phyloP scores from a whole-genome alignment of 2,797 vertebrate species.

The Pangasius djambal region DNA sequence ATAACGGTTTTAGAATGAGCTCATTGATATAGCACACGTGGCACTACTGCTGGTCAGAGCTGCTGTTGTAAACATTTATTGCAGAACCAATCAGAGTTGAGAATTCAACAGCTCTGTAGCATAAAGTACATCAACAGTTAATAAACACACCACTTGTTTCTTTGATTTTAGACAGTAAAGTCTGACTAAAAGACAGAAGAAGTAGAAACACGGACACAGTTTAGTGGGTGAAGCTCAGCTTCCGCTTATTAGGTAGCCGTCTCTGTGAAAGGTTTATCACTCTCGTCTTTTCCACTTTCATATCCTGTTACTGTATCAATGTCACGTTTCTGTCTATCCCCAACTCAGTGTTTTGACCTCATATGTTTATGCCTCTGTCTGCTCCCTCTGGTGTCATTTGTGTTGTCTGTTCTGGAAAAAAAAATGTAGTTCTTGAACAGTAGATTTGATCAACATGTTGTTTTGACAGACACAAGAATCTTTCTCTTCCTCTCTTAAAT shows the following conservation, averaged over 20 bases:
- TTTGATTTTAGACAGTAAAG: neutral
- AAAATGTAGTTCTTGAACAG: neutral
- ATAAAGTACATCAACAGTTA: neutral
- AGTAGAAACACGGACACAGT: too few species aligned
- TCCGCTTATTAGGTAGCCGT: neutral
- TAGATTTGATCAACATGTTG: neutral
- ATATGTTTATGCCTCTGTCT: neutral
- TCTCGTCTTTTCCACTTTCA: conserved; percentile 4
- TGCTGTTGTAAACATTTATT: neutral
- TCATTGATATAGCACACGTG: neutral
- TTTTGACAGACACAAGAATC: neutral
- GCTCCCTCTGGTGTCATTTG: neutral
- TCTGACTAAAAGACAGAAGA: too few species aligned
- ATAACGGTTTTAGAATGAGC: neutral
- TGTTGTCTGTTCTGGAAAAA: neutral
- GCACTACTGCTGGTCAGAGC: neutral
- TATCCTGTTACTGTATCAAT: conserved; percentile 5
- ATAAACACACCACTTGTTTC: neutral
- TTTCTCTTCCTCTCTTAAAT: neutral
- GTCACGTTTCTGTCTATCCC: neutral
- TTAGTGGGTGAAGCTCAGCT: neutral
- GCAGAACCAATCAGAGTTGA: neutral
- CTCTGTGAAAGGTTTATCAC: neutral
- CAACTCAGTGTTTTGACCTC: neutral
- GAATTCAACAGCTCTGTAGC: neutral